Base-by-base conservation (phyloP, 2,113 vertebrate genomes). In the Grammomys dolichurus region DNA sequence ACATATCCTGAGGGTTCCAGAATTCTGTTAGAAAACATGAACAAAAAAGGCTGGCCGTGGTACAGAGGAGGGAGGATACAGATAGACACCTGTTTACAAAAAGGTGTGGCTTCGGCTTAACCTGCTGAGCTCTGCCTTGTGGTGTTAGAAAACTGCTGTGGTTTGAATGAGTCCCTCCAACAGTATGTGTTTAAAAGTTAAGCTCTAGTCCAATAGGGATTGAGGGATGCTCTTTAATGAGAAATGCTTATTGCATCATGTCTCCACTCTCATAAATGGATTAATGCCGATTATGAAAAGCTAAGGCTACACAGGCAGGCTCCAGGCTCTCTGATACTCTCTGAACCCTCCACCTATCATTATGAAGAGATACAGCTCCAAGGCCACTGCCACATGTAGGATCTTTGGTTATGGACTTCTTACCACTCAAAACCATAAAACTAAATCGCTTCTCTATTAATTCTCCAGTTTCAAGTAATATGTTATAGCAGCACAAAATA, bases 61-160 rank as follows among this genome's bases (percentile, higher is more conserved):
- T 11, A 31, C 7, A 11, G 5, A 0, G 51, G 9, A 40, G 33
- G 73, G 58, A 33, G 2, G 1, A 16, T 3, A 20, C 4, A 33
- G 11, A 51, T 56, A 4, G 10, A 73, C 5, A 9, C 7, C 33
- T 54, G 19, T 26, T 91, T 22, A 6, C 24, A 12, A 3, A 28
- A 22, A 65, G 2, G 20, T 17, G 28, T 14, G 48, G 33, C 46
- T 70, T 92, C 63, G 4, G 33, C 24, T 85, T 17, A 51, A 46
- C 67, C 31, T 20, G 26, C 31, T 58, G 36, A 65, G 31, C 11
- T 56, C 3, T 58, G 11, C 67, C 40, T 56, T 31, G 19, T 22
- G 14, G 43, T 22, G 24, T 85, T 77, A 84, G 33, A 26, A 65
- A 58, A 33, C 33, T 22, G 54, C 26, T 33, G 5, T 72, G 24